Base-by-base conservation (phyloP, 2,113 vertebrate species). In the Lamprologus sp. region DNA sequence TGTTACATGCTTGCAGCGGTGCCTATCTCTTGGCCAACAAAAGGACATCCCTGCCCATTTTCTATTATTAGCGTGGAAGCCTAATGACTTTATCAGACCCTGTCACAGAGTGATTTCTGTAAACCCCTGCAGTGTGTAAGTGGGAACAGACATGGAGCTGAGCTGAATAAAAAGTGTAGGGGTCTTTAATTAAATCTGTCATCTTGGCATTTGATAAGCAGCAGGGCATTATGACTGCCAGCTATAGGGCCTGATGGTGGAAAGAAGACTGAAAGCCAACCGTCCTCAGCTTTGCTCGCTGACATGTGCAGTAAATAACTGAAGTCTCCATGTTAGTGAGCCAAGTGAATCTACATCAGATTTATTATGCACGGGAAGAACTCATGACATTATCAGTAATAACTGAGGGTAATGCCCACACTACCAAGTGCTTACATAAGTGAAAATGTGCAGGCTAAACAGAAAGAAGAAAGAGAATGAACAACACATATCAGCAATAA, bases 181-280 rank as follows among this genome's bases (percentile, higher is more conserved):
- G 90, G 87, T 90, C 87, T 94, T 93, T 94, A 95, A 96, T 95
- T 96, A 95, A 96, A 94, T 94, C 90, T 92, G 89, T 90, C 92
- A 89, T 93, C 83, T 87, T 91, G 90, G 93, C 88, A 92, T 95
- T 93, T 94, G 92, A 95, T 94, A 93, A 94, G 91, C 89, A 87
- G 86, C 60, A 68, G 87, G 86, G 88, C 60, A 81, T 88, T 79
- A 80, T 90, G 68, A 75, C 93, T 84, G 85, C 89, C 79, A 87
- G 90, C 84, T 80, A 87, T 83, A 63, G 51, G 77, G 70, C 63
- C 79, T 75, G 60, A 81, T 84, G 84, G 26, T 42, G 31, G 60
- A 45, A 35, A 81, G 45, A 49, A 5, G 28, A 53, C 54, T 60
- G 31, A 51, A 81, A 87, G 79, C 28, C 13, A 80, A 40, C 82